Conservation (phyloP, 2,797 vertebrate genomes). For the Naso thynnoides region DNA sequence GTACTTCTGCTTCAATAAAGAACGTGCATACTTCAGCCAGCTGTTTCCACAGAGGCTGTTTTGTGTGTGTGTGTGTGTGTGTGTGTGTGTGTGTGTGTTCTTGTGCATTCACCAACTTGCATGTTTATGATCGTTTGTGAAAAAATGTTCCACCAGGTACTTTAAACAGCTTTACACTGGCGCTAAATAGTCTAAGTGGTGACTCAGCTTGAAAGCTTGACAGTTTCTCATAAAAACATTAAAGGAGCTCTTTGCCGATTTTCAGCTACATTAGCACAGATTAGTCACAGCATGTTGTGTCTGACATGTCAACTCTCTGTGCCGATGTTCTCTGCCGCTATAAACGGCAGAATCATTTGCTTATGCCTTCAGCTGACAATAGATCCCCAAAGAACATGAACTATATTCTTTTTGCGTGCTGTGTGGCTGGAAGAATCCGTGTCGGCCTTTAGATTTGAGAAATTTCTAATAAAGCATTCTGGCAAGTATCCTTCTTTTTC, state of each 20-base stretch:
- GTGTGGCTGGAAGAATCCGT: background rate
- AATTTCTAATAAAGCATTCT: too few relatives aligned
- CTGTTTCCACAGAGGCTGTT: too few relatives aligned
- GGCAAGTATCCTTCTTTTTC: too few relatives aligned
- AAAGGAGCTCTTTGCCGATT: slow-evolving; percentile 8
- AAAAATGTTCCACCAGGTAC: background rate
- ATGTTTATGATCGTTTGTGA: background rate
- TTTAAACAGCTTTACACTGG: slow-evolving; percentile 1
- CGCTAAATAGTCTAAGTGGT: background rate
- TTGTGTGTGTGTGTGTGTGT: background rate
- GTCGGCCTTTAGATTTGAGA: background rate
- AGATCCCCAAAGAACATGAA: background rate
- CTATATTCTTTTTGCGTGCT: background rate
- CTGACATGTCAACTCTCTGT: slow-evolving; percentile 6
- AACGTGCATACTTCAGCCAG: too few relatives aligned
- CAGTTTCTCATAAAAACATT: slow-evolving; percentile 21
- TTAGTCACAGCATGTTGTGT: slow-evolving; percentile 13
- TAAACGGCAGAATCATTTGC: background rate
- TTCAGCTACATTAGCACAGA: slow-evolving; percentile 3
- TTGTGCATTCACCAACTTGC: too few relatives aligned
- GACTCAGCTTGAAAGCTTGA: slow-evolving; percentile 14
- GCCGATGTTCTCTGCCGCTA: slow-evolving; percentile 2
- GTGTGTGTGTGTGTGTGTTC: background rate
- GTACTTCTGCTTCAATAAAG: too few relatives aligned
- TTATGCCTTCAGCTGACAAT: background rate